Evolutionary conservation across 1,140 invertebrate species (phyloP).

Genomic region (Euglossa dilemma): DNA sequence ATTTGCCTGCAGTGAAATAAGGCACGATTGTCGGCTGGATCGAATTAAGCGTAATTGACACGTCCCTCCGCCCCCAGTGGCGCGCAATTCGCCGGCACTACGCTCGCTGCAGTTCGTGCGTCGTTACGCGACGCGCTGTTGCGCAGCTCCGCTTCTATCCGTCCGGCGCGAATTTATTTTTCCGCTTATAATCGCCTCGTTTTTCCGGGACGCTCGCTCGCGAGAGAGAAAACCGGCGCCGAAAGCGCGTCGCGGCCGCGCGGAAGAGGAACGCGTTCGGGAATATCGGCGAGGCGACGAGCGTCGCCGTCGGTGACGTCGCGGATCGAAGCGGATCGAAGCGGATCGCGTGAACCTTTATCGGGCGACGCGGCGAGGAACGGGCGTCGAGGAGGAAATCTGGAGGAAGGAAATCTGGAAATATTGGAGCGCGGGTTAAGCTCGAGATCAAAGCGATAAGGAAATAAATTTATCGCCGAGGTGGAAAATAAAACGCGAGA

Average conservation of each 20-base stretch:
- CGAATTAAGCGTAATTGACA: slow-evolving; percentile 32
- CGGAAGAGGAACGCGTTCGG: no score
- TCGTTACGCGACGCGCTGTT: neutral
- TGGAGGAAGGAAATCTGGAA: neutral
- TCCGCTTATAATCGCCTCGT: slow-evolving; percentile 1
- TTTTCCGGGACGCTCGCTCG: neutral
- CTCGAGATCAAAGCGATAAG: slow-evolving; percentile 35
- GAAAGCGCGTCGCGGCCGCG: no score
- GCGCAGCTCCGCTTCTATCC: neutral
- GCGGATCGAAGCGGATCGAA: neutral
- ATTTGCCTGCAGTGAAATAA: neutral
- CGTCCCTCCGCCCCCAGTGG: neutral
- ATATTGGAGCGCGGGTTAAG: slow-evolving; percentile 13
- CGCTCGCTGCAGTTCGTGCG: neutral
- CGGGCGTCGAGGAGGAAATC: neutral
- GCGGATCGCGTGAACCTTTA: neutral
- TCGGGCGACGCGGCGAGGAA: neutral
- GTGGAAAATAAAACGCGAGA: slow-evolving; percentile 38
- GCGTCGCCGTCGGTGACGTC: no score
- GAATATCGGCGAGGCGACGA: no score
- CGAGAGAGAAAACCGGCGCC: neutral
- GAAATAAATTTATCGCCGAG: slow-evolving; percentile 32
- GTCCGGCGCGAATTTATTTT: neutral
- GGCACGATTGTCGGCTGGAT: neutral
- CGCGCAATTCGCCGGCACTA: neutral